Conservation (phyloP, 2,113 vertebrate genomes). For the Aplodontia rufa region DNA sequence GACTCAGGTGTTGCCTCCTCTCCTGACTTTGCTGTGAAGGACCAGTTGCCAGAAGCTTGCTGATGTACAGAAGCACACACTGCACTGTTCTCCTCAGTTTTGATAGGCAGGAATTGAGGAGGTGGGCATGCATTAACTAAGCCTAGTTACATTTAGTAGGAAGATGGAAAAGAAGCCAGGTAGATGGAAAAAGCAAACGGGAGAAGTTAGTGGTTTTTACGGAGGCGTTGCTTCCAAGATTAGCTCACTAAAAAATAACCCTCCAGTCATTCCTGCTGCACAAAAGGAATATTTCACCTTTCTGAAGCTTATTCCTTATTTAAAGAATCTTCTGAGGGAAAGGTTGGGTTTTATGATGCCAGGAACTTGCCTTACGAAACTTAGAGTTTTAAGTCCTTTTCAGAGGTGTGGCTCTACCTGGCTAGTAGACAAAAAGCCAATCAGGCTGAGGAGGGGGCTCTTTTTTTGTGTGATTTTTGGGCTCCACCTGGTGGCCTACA, state of each 20-base stretch:
- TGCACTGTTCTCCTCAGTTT: conserved; percentile 13
- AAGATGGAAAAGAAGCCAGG: neutral
- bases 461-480: conserved; percentile 73
- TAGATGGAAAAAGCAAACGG: neutral
- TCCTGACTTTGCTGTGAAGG: neutral
- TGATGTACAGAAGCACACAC: neutral
- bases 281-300: neutral
- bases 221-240: neutral
- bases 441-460: conserved; percentile 77
- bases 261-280: neutral
- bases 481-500: conserved; percentile 85
- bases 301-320: neutral
- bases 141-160: neutral
- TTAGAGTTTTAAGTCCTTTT: neutral
- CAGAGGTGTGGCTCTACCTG: neutral
- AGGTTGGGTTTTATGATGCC: neutral
- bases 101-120: neutral
- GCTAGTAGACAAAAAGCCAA: neutral
- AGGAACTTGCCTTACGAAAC: neutral
- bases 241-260: neutral
- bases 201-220: neutral
- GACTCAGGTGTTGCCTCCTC: neutral
- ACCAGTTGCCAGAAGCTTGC: neutral
- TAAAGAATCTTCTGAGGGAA: neutral
- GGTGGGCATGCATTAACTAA: neutral